phyloP scores from a whole-genome alignment of 1,140 invertebrate genomes.

The Macrobrachium nipponense region DNA sequence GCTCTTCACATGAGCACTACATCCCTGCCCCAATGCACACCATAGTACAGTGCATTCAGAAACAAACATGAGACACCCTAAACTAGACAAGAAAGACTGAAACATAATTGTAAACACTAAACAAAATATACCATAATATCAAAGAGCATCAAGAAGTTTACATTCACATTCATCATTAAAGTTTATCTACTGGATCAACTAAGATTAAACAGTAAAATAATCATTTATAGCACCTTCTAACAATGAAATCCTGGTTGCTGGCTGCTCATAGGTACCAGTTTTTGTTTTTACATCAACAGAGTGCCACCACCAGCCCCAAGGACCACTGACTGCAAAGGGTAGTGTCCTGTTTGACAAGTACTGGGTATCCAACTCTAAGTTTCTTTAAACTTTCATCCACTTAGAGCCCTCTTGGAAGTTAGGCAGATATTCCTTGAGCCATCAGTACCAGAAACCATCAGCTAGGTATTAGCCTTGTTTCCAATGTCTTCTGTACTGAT shows the following conservation, averaged over 20 bases:
- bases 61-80: not conserved
- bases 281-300: not conserved
- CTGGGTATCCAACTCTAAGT: not conserved
- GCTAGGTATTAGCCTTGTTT: slow-evolving; percentile 24
- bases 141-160: not conserved
- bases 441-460: not conserved
- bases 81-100: not conserved
- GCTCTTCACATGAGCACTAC: not conserved
- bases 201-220: not conserved
- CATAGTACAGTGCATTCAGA: not conserved
- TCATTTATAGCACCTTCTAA: not conserved
- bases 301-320: not conserved
- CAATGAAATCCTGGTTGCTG: not conserved
- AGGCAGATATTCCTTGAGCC: slow-evolving; percentile 14
- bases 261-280: not conserved
- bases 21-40: not conserved
- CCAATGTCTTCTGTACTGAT: not conserved
- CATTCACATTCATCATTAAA: not conserved
- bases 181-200: not conserved
- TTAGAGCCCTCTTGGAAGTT: not conserved
- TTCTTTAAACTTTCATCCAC: not conserved
- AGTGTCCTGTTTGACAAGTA: not conserved
- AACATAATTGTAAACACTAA: not conserved
- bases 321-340: not conserved
- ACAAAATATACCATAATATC: not conserved